Percentiles rank a stretch among this genome's conserved stretches.
Evolutionary conservation across 2,888 invertebrate species (phyloP).

Genomic region (Zelleria hepariella): DNA sequence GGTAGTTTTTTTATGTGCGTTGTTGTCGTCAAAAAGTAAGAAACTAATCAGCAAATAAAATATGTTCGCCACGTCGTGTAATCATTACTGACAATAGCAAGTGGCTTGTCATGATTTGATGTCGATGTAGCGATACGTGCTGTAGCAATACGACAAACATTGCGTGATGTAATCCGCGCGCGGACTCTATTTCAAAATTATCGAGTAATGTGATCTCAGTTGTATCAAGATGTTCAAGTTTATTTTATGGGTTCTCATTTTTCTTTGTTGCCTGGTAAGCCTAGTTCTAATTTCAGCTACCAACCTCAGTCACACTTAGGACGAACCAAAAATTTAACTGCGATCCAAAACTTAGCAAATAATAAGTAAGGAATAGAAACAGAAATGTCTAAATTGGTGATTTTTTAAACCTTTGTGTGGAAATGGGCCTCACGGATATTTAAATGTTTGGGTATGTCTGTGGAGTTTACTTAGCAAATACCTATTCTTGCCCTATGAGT

Average conservation of each 20-base stretch:
- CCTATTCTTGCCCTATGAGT: background rate
- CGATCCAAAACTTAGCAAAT: too few relatives aligned
- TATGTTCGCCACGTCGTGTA: background rate
- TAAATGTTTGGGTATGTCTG: background rate
- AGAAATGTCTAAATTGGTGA: too few relatives aligned
- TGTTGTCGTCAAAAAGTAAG: constrained; percentile 8
- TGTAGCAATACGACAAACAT: background rate
- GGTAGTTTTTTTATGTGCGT: constrained; percentile 5
- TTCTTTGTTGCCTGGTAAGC: too few relatives aligned
- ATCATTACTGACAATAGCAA: constrained; percentile 9
- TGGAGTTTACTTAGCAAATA: background rate
- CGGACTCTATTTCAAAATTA: background rate
- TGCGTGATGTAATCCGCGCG: background rate
- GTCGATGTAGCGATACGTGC: background rate
- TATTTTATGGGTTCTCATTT: too few relatives aligned
- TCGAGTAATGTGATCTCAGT: background rate
- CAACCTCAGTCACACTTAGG: too few relatives aligned
- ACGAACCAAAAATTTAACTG: too few relatives aligned
- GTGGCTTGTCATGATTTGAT: background rate
- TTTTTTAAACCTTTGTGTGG: too few relatives aligned
- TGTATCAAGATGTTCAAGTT: too few relatives aligned
- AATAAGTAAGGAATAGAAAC: too few relatives aligned
- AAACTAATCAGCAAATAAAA: constrained; percentile 10
- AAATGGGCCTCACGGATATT: too few relatives aligned
- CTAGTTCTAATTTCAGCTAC: too few relatives aligned